These are phyloP conservation scores for Ia io DNA, from an alignment of 2,113 vertebrate genomes.

Conservation along the genomic window DNA sequence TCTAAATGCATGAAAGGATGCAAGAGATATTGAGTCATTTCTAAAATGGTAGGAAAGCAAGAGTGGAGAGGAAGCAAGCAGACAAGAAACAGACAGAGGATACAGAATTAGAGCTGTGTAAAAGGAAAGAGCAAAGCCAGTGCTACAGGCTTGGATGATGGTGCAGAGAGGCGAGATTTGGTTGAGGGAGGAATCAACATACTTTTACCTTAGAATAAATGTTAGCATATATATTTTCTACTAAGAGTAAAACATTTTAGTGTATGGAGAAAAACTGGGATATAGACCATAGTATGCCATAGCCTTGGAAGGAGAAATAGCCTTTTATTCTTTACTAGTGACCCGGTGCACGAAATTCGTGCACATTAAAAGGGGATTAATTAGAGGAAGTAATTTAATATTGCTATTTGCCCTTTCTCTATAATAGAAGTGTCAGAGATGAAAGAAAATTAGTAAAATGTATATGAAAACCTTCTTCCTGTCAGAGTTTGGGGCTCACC, in stretches of 20 bases:
- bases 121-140: background rate
- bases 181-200: background rate
- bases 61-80: background rate
- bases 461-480: too few relatives aligned
- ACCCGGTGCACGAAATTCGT: too few relatives aligned
- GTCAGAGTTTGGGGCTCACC: too few relatives aligned
- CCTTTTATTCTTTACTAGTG: too few relatives aligned
- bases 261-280: background rate
- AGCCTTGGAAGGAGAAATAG: background rate
- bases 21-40: background rate
- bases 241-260: background rate
- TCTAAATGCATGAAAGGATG: background rate
- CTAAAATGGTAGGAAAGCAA: background rate
- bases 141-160: background rate
- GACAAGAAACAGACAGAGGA: background rate
- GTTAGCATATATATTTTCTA: background rate
- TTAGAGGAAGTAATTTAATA: too few relatives aligned
- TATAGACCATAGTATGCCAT: background rate
- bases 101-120: background rate
- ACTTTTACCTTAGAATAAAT: background rate
- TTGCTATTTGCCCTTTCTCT: too few relatives aligned
- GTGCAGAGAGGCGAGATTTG: background rate
- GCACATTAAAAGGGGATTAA: too few relatives aligned
- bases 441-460: too few relatives aligned
- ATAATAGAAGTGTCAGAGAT: too few relatives aligned